Percentiles rank a stretch among this genome's conserved stretches.
Conservation (phyloP, 2,888 invertebrate genomes). For the Penaeus monodon region DNA sequence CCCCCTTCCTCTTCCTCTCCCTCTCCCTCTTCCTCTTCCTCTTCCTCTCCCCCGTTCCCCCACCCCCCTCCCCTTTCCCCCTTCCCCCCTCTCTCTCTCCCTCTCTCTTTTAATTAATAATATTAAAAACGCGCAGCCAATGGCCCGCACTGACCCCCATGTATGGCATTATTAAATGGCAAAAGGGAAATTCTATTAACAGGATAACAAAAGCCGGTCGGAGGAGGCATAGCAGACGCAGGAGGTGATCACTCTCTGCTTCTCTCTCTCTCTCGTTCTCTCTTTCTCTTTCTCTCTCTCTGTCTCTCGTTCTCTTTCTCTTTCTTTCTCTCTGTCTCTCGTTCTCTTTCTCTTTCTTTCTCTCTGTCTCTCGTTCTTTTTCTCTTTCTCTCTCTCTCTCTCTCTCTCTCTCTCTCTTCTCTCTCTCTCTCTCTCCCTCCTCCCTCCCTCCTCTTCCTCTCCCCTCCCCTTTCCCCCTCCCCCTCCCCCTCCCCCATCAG, state of each 20-base stretch:
- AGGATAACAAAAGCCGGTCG: too few species aligned
- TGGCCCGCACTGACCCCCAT: too few species aligned
- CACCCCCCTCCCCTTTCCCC: too few species aligned
- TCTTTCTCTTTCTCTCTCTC: neutral
- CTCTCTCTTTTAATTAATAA: too few species aligned
- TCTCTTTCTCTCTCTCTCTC: constrained; percentile 10
- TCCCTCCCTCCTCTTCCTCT: neutral
- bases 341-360: too few species aligned
- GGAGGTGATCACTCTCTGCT: neutral
- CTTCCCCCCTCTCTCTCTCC: too few species aligned
- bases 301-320: neutral
- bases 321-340: neutral
- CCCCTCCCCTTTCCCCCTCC: neutral
- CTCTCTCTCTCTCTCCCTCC: neutral
- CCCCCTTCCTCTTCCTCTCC: neutral
- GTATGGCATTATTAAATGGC: too few species aligned
- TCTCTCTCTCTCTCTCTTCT: constrained; percentile 1
- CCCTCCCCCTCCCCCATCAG: too few species aligned
- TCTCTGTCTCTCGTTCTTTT: too few species aligned
- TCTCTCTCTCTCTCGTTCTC: neutral
- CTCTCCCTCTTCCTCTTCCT: neutral
- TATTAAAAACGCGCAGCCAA: too few species aligned
- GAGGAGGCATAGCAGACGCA: neutral
- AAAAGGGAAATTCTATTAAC: too few species aligned
- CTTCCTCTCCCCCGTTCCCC: neutral